Evolutionary conservation across 2,113 vertebrate genomes (phyloP), one percentile per base, ranked within the genome.

Genomic region (Zosterops hypoxanthus): DNA sequence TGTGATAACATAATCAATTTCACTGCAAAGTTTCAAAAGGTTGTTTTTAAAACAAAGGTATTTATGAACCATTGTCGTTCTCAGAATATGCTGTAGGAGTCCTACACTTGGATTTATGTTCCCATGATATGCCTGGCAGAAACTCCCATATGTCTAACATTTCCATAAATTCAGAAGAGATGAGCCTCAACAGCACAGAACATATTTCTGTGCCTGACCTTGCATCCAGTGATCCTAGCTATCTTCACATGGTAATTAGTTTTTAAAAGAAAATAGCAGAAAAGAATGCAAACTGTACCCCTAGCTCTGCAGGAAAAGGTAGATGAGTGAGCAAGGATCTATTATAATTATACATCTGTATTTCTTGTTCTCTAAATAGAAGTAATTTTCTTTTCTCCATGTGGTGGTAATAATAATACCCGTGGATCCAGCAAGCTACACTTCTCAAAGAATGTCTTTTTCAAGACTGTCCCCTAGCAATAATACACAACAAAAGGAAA

Each of bases 351-450:
- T 59, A 92, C 92, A 97, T 87, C 82, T 95, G 70, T 73, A 93
- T 90, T 95, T 93, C 92, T 95, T 88, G 78, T 88, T 95, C 85
- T 90, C 71, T 81, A 85, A 70, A 95, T 47, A 80, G 34, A 96
- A 94, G 12, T 75, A 65, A 92, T 96, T 96, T 96, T 95, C 86
- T 87, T 82, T 95, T 80, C 75, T 80, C 87, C 66, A 41, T 70
- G 50, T 66, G 89, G 78, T 85, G 26, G 59, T 85, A 94, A 91
- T 88, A 97, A 95, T 84, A 95, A 94, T 72, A 91, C 5, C 24
- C 12, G 71, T 88, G 71, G 63, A 76, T 88, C 75, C 68, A 87
- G 84, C 36, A 86, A 82, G 71, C 47, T 61, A 42, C 60, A 87
- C 50, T 77, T 91, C 75, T 85, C 59, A 66, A 92, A 84, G 70